These are phyloP conservation scores for Porites evermanni DNA, from an alignment of 92 coral and sea anemone species.

Conservation along the genomic window DNA sequence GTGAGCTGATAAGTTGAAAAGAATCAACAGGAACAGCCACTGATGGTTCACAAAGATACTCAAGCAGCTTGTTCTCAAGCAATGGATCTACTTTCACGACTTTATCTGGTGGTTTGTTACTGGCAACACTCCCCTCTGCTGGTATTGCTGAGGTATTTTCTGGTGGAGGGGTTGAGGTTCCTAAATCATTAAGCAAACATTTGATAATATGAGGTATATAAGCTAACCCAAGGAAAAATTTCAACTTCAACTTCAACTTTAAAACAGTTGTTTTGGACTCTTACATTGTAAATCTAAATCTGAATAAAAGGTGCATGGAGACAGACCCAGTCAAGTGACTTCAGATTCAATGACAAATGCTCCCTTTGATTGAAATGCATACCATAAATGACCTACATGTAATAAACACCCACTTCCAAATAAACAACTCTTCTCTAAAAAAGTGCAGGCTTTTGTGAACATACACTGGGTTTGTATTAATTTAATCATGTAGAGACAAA, in stretches of 20 bases:
- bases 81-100: conserved; percentile 82
- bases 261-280: neutral
- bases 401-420: too few species aligned
- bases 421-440: too few species aligned
- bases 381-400: too few species aligned
- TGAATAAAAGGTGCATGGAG: too few species aligned
- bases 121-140: conserved; percentile 50
- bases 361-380: too few species aligned
- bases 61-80: conserved; percentile 81
- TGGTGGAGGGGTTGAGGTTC: conserved; percentile 84
- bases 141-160: neutral
- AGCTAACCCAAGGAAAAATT: neutral
- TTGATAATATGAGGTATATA: neutral
- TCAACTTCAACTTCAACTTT: too few species aligned
- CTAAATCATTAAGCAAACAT: conserved; percentile 29
- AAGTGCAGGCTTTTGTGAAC: too few species aligned
- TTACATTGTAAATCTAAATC: too few species aligned
- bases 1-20: conserved; percentile 61
- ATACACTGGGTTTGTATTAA: too few species aligned
- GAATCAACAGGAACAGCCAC: conserved; percentile 89
- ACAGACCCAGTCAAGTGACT: too few species aligned
- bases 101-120: conserved; percentile 60
- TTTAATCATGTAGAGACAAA: too few species aligned
- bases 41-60: conserved; percentile 80
- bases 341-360: too few species aligned